A percentile compares a stretch with the other conserved stretches of the same genome.
Conservation (phyloP, 2,113 vertebrate species). For the Passer montanus region DNA sequence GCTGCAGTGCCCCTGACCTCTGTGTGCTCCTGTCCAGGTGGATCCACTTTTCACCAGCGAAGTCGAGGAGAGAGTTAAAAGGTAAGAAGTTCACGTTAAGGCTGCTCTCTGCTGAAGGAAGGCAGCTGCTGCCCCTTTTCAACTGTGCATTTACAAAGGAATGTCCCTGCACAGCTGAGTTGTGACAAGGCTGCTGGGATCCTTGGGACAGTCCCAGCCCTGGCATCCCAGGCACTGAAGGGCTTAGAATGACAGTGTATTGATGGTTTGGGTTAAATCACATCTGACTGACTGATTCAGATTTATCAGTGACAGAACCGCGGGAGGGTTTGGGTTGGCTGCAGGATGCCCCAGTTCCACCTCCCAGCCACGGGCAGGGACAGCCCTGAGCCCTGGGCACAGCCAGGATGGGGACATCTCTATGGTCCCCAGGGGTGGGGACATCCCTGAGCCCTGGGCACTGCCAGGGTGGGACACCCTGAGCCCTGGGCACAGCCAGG, state of each 20-base stretch:
- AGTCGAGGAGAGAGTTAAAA: slow-evolving; percentile 80
- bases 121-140: background rate
- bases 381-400: accelerated
- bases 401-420: accelerated
- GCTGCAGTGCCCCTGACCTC: background rate
- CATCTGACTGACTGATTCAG: background rate
- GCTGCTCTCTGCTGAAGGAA: background rate
- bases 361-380: background rate
- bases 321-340: background rate
- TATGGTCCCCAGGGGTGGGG: too few relatives aligned
- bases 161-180: background rate
- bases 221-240: background rate
- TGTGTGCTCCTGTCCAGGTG: slow-evolving; percentile 71
- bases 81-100: slow-evolving; percentile 70
- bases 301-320: accelerated
- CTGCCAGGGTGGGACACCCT: too few relatives aligned
- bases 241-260: background rate
- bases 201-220: background rate
- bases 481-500: background rate
- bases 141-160: accelerated
- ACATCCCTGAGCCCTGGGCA: background rate
- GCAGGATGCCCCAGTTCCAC: background rate
- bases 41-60: slow-evolving; percentile 82
- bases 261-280: background rate
- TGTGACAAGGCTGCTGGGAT: background rate